phyloP scores from a whole-genome alignment of 2,888 invertebrate species.

The Lycocerus yunnanus region DNA sequence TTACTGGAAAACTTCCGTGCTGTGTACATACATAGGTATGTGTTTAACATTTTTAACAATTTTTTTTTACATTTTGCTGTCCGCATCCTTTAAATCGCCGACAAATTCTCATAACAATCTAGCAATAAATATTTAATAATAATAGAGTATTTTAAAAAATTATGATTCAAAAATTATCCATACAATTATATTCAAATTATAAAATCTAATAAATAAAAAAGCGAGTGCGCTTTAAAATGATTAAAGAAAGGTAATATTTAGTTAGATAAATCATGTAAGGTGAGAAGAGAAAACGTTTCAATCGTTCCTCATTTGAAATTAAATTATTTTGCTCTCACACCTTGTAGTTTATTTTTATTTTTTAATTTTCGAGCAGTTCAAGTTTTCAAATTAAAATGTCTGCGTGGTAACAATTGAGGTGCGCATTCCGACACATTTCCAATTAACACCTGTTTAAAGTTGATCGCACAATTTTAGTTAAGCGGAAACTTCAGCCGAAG shows the following conservation, averaged over 20 bases:
- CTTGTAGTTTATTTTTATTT: conserved; percentile 22
- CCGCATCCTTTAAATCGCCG: background rate
- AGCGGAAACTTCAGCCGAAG: conserved; percentile 13
- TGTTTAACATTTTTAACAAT: no score
- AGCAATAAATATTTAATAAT: conserved; percentile 36
- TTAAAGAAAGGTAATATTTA: conserved; percentile 27
- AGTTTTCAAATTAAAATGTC: conserved; percentile 53
- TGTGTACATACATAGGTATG: no score
- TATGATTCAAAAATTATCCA: conserved; percentile 26
- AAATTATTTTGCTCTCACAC: conserved; percentile 47
- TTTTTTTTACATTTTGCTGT: no score
- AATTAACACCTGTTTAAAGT: conserved; percentile 50
- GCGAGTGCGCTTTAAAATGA: conserved; percentile 20
- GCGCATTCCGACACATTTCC: conserved; percentile 51
- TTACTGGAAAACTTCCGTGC: no score
- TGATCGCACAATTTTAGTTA: conserved; percentile 7
- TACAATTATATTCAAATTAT: conserved; percentile 44
- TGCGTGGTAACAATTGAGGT: conserved; percentile 48
- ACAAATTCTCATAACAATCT: conserved; percentile 6
- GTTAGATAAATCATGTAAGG: conserved; percentile 46
- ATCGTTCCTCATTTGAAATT: conserved; percentile 49
- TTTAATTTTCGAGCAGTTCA: conserved; percentile 42
- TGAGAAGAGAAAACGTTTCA: conserved; percentile 49
- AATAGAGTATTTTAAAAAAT: conserved; percentile 31
- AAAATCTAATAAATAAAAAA: conserved; percentile 31